Percentiles rank a stretch among this genome's conserved stretches.
These are phyloP conservation scores for Tyrannus savana DNA, from an alignment of 2,113 vertebrate species.

Conservation along the genomic window DNA sequence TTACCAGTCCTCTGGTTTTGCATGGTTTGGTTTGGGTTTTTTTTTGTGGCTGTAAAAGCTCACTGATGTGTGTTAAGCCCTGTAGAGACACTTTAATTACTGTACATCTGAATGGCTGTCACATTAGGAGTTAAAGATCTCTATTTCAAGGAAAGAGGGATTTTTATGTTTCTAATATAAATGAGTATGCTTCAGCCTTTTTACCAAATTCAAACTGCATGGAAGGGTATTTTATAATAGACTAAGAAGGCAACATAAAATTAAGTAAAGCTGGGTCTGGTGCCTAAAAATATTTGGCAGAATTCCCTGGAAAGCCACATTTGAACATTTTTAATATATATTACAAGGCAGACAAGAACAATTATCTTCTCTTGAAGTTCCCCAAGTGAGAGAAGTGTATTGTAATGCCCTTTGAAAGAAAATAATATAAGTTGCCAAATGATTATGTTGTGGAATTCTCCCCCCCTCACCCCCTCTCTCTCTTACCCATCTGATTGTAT, in stretches of 20 bases:
- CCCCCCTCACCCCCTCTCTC: neutral
- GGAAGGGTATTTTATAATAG: constrained; percentile 80
- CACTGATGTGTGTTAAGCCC: neutral
- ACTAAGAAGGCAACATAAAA: constrained; percentile 80
- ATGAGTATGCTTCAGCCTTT: constrained; percentile 61
- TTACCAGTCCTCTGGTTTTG: neutral
- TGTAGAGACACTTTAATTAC: constrained; percentile 11
- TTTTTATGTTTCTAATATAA: constrained; percentile 68
- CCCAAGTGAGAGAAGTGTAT: constrained; percentile 72
- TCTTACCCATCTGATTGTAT: neutral
- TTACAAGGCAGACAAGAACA: constrained; percentile 90
- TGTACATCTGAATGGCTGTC: neutral
- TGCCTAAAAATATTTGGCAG: constrained; percentile 86
- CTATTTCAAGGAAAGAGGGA: constrained; percentile 31
- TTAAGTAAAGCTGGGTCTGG: constrained; percentile 84
- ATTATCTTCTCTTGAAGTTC: constrained; percentile 85
- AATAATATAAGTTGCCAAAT: constrained; percentile 51
- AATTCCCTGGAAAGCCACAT: constrained; percentile 87
- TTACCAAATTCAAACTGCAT: constrained; percentile 77
- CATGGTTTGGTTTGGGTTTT: neutral
- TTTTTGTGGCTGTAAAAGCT: neutral
- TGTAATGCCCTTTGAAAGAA: constrained; percentile 74
- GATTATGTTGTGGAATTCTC: constrained; percentile 49
- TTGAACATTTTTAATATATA: constrained; percentile 87
- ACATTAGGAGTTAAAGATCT: constrained; percentile 38